A percentile compares a stretch with the other conserved stretches of the same genome.
phyloP scores from a whole-genome alignment of 2,797 vertebrate species.

The Gallinago nigripennis region DNA sequence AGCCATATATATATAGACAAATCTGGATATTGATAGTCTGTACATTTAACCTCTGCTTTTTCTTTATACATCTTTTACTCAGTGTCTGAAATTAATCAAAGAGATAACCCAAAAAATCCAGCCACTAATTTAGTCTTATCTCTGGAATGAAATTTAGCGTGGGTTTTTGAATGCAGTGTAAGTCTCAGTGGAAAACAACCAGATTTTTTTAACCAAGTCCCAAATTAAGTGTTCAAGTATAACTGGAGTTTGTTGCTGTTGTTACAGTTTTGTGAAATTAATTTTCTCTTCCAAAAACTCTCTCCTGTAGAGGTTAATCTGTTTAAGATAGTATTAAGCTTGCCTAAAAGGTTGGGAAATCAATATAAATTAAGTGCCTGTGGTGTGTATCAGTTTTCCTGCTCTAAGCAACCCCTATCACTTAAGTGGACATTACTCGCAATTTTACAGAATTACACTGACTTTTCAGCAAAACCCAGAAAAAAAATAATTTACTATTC shows the following conservation, averaged over 20 bases:
- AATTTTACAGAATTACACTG: constrained; percentile 68
- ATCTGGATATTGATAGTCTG: constrained; percentile 71
- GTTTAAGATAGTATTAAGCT: constrained; percentile 53
- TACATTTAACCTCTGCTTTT: constrained; percentile 77
- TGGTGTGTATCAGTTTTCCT: constrained; percentile 56
- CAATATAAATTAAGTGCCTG: constrained; percentile 71
- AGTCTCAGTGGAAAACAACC: neutral
- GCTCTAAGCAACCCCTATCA: constrained; percentile 42
- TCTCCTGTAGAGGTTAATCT: constrained; percentile 19
- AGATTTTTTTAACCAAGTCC: constrained; percentile 19
- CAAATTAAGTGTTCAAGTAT: neutral
- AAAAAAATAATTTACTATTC: constrained; percentile 59
- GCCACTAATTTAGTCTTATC: constrained; percentile 30
- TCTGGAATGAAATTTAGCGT: neutral
- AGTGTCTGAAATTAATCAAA: constrained; percentile 57
- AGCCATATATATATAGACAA: constrained; percentile 75
- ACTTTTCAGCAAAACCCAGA: constrained; percentile 72
- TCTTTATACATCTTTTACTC: constrained; percentile 68
- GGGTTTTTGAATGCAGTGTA: constrained; percentile 24
- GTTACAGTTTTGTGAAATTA: constrained; percentile 42
- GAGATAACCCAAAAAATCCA: neutral
- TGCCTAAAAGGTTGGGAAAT: constrained; percentile 58
- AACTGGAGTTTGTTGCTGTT: constrained; percentile 24
- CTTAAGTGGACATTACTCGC: constrained; percentile 57
- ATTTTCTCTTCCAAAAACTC: constrained; percentile 60